A percentile compares a stretch with the other conserved stretches of the same genome.
Conservation (phyloP, 2,113 vertebrate genomes). For the Dasyornis broadbenti region DNA sequence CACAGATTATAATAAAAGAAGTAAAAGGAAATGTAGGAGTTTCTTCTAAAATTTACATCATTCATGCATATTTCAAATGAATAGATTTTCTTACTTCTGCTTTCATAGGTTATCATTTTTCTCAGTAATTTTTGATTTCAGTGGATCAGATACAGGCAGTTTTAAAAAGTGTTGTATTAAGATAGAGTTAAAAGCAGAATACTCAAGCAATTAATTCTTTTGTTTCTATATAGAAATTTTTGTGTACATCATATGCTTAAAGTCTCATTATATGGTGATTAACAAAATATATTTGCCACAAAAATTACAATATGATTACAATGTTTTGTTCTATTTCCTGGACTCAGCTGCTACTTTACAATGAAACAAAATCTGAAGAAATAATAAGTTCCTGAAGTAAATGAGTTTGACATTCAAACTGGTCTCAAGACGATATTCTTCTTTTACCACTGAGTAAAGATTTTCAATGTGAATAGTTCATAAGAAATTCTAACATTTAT, state of each 20-base stretch:
- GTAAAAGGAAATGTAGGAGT: accelerated
- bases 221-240: not conserved
- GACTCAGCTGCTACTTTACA: not conserved
- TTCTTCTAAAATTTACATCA: not conserved
- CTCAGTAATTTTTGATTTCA: not conserved
- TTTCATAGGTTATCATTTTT: not conserved
- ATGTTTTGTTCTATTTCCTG: not conserved
- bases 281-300: not conserved
- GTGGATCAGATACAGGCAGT: not conserved
- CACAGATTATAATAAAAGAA: not conserved
- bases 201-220: not conserved
- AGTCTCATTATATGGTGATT: not conserved
- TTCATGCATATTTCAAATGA: not conserved
- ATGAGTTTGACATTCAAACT: not conserved
- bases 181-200: not conserved
- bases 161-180: not conserved
- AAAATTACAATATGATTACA: not conserved
- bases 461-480: not conserved
- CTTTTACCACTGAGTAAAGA: not conserved
- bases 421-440: not conserved
- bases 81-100: not conserved
- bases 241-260: accelerated
- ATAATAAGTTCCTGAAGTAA: not conserved
- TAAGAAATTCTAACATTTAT: not conserved
- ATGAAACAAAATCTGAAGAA: not conserved